phyloP scores from a whole-genome alignment of 2,888 invertebrate genomes.

The Rotaria sp. region DNA sequence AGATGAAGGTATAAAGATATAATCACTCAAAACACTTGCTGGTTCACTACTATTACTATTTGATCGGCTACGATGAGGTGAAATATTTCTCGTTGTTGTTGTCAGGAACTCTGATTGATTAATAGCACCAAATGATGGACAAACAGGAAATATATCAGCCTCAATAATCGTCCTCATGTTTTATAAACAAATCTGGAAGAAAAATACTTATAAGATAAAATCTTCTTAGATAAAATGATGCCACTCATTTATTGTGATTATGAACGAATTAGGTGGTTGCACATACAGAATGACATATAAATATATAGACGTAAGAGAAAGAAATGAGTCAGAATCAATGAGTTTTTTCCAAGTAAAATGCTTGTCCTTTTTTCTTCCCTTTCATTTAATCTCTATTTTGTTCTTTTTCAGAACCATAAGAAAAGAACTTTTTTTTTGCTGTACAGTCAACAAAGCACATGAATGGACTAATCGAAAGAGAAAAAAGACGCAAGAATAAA shows the following conservation, averaged over 20 bases:
- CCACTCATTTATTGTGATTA: neutral
- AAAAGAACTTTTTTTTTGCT: neutral
- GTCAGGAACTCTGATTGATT: neutral
- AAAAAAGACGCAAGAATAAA: neutral
- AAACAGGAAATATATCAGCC: neutral
- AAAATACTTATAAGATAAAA: neutral
- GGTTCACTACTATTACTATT: constrained; percentile 5
- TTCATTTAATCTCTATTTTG: neutral
- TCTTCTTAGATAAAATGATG: neutral
- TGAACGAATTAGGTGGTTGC: neutral
- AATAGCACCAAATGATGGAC: neutral
- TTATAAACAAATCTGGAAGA: neutral
- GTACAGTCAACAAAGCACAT: constrained; percentile 2
- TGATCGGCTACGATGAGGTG: neutral
- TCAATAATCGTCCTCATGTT: neutral
- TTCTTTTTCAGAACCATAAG: neutral
- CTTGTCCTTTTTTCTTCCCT: neutral
- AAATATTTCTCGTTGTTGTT: neutral
- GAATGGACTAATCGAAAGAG: neutral
- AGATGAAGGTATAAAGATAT: neutral
- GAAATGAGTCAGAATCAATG: neutral
- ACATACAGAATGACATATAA: neutral
- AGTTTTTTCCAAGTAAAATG: neutral
- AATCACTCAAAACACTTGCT: neutral
- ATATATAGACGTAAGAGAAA: neutral